Conservation (phyloP, 2,797 vertebrate species). For the Myripristis murdjan region DNA sequence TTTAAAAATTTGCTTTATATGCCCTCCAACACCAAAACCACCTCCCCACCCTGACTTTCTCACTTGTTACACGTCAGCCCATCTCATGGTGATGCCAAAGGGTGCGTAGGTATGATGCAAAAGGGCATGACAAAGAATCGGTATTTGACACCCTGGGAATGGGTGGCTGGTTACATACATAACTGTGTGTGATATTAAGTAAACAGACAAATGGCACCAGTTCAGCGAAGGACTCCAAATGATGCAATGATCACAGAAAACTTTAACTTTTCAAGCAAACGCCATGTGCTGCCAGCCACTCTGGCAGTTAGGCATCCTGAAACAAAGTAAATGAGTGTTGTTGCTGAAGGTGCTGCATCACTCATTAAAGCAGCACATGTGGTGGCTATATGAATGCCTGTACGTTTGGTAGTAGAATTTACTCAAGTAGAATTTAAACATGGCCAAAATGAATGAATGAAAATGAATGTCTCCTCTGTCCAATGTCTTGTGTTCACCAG, state of each 20-base stretch:
- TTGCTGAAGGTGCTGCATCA: neutral
- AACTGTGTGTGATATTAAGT: slow-evolving; percentile 14
- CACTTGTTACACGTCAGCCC: no score
- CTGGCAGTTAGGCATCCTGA: neutral
- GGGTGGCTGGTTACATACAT: no score
- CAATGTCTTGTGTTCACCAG: neutral
- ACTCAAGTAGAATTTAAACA: neutral
- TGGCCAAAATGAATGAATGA: neutral
- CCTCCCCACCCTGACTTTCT: no score
- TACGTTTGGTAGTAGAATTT: neutral
- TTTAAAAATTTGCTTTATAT: no score
- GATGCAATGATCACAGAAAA: slow-evolving; percentile 8
- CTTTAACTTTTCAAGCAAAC: slow-evolving; percentile 52
- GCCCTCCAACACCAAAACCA: no score
- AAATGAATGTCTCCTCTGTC: neutral
- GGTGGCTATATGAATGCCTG: neutral
- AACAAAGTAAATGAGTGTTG: slow-evolving; percentile 35
- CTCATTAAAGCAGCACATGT: neutral
- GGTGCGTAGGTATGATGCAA: no score
- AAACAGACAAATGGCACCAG: neutral
- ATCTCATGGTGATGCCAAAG: no score
- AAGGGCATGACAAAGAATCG: no score
- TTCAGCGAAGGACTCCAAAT: slow-evolving; percentile 1
- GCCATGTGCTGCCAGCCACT: slow-evolving; percentile 35
- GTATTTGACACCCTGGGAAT: no score